Conservation (phyloP, 1,140 invertebrate genomes). For the Paramacrobiotus metropolitanus region DNA sequence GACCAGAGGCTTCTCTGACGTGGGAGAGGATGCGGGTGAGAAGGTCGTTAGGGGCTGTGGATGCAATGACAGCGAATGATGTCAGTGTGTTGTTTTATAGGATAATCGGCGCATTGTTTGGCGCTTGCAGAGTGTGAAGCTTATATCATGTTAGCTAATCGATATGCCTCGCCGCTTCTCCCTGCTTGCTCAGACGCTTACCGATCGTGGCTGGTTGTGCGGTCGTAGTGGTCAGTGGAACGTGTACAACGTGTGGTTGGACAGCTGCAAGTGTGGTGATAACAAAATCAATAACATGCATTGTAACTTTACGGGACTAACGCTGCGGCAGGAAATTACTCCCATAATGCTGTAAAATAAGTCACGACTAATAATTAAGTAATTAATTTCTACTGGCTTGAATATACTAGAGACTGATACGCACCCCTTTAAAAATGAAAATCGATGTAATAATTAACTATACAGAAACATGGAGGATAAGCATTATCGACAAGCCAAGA, state of each 20-base stretch:
- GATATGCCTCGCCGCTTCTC: background rate
- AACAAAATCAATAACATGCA: too few species aligned
- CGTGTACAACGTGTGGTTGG: too few species aligned
- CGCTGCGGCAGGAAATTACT: too few species aligned
- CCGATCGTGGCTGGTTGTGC: background rate
- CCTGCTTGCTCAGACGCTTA: background rate
- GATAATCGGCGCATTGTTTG: background rate
- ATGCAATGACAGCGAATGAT: background rate
- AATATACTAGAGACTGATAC: too few species aligned
- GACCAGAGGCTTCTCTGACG: background rate
- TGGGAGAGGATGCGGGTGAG: background rate
- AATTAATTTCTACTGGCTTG: too few species aligned
- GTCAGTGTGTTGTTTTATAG: background rate
- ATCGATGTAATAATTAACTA: background rate
- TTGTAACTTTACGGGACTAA: too few species aligned
- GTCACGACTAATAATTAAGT: too few species aligned
- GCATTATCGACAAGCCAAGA: background rate
- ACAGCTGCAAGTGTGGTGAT: too few species aligned
- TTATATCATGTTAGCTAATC: background rate
- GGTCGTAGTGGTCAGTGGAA: background rate
- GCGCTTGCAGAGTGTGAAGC: background rate
- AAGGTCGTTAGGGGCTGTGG: background rate
- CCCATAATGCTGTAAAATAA: too few species aligned
- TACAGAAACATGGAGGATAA: background rate
- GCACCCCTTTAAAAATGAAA: too few species aligned